phyloP scores from a whole-genome alignment of 1,140 invertebrate genomes.

The Asbolus verrucosus region DNA sequence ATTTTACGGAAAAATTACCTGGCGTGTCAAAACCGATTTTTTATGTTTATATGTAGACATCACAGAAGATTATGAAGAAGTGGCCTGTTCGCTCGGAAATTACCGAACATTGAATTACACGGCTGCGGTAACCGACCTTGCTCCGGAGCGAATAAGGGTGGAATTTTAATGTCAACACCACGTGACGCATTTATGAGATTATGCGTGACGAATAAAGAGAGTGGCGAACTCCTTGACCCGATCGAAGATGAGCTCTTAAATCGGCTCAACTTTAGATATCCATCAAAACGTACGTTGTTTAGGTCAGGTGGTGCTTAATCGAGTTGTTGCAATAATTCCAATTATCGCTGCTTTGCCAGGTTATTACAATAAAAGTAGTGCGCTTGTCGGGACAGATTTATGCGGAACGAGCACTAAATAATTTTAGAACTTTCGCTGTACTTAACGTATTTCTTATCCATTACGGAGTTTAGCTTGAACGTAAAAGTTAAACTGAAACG shows the following conservation, averaged over 20 bases:
- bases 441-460: too few species aligned
- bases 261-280: constrained; percentile 3
- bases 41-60: constrained; percentile 30
- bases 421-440: too few species aligned
- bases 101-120: constrained; percentile 37
- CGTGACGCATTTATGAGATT: constrained; percentile 9
- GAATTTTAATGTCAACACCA: constrained; percentile 34
- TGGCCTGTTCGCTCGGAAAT: constrained; percentile 29
- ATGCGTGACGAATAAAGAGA: constrained; percentile 25
- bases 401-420: too few species aligned
- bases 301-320: background rate
- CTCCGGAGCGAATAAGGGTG: constrained; percentile 6
- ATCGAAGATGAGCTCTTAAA: background rate
- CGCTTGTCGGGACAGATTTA: too few species aligned
- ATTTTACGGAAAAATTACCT: too few species aligned
- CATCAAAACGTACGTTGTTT: constrained; percentile 18
- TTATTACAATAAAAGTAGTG: too few species aligned
- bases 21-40: too few species aligned
- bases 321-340: too few species aligned
- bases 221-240: constrained; percentile 2
- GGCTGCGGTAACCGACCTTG: constrained; percentile 32
- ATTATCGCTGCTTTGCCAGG: too few species aligned
- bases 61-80: constrained; percentile 21
- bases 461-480: too few species aligned
- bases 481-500: too few species aligned